phyloP scores from a whole-genome alignment of 2,797 vertebrate species.

The Typhlichthys eigenmanni region DNA sequence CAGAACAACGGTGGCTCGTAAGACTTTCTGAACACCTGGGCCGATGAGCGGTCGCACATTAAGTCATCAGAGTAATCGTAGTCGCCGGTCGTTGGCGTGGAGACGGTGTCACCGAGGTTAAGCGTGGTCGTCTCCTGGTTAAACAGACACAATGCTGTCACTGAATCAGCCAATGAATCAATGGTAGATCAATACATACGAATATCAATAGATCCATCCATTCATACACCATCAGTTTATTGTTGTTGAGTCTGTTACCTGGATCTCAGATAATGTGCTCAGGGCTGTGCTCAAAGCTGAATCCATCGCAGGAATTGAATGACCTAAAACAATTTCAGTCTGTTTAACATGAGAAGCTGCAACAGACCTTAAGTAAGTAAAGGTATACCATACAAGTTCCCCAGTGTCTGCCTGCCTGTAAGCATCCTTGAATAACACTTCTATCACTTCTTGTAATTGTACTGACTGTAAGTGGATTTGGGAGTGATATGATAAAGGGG shows the following conservation, averaged over 20 bases:
- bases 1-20: slow-evolving; percentile 82
- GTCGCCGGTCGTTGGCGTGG: slow-evolving; percentile 6
- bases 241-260: background rate
- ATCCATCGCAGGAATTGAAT: too few species aligned
- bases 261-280: slow-evolving; percentile 8
- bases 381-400: too few species aligned
- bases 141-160: background rate
- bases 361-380: too few species aligned
- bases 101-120: slow-evolving; percentile 4
- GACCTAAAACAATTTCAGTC: too few species aligned
- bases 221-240: background rate
- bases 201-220: slow-evolving; percentile 4
- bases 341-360: too few species aligned
- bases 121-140: background rate
- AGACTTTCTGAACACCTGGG: slow-evolving; percentile 69
- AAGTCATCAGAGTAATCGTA: slow-evolving; percentile 11
- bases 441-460: too few species aligned
- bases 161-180: background rate
- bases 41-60: slow-evolving; percentile 66
- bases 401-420: too few species aligned
- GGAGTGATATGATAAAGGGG: too few species aligned
- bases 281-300: too few species aligned
- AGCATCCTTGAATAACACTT: too few species aligned
- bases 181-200: too few species aligned
- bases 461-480: too few species aligned